These are phyloP conservation scores for Pachycephus smyrnensis DNA, from an alignment of 2,888 invertebrate genomes.

Conservation along the genomic window DNA sequence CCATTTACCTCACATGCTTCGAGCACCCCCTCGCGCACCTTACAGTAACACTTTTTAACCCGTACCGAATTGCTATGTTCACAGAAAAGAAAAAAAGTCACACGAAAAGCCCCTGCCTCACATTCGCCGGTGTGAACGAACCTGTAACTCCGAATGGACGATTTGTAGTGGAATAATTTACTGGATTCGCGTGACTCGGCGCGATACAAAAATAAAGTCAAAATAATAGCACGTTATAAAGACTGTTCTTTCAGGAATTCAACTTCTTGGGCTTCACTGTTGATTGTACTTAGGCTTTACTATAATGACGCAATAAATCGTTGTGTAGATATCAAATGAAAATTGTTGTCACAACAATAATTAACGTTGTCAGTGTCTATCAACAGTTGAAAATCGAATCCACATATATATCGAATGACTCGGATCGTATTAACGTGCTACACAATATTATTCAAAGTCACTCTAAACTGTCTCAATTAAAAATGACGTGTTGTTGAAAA, in stretches of 20 bases:
- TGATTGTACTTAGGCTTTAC: neutral
- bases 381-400: neutral
- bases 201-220: neutral
- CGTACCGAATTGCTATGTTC: neutral
- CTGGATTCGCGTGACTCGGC: neutral
- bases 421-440: neutral
- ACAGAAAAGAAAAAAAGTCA: neutral
- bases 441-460: neutral
- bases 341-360: neutral
- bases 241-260: neutral
- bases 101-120: neutral
- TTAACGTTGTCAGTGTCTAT: neutral
- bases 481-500: neutral
- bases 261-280: neutral
- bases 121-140: neutral
- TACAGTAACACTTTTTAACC: neutral
- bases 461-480: neutral
- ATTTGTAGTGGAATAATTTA: neutral
- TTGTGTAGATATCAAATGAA: neutral
- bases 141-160: neutral
- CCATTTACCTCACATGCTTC: constrained; percentile 65
- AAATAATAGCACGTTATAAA: neutral
- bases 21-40: constrained; percentile 20
- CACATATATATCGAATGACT: neutral
- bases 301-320: neutral